A percentile compares a stretch with the other conserved stretches of the same genome.
phyloP scores from a whole-genome alignment of 2,797 vertebrate species.

The Delichon dasypus region DNA sequence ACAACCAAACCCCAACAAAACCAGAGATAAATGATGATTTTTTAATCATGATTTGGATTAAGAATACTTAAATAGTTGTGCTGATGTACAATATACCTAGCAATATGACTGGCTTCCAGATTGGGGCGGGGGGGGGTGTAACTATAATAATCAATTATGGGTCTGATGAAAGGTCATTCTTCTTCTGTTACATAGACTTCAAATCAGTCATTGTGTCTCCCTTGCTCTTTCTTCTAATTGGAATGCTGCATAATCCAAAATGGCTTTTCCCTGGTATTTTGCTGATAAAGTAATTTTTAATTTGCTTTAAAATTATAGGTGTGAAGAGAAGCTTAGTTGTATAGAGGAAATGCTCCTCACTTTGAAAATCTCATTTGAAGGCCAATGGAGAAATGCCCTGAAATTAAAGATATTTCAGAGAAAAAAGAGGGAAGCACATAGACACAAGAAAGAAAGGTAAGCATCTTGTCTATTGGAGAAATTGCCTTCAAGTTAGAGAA shows the following conservation, averaged over 20 bases:
- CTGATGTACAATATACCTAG: not conserved
- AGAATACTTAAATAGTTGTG: not conserved
- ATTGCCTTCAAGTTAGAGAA: constrained; percentile 7
- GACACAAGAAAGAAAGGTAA: not conserved
- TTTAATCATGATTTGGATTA: not conserved
- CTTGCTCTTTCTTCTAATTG: not conserved
- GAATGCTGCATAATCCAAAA: not conserved
- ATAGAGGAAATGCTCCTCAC: not conserved
- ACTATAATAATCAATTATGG: constrained; percentile 21
- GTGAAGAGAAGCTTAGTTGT: not conserved
- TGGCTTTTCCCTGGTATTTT: not conserved
- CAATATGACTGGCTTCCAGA: not conserved
- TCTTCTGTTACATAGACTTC: not conserved
- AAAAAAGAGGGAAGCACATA: not conserved
- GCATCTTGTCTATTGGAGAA: not conserved
- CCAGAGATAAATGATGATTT: not conserved
- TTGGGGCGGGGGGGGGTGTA: not conserved
- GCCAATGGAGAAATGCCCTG: not conserved
- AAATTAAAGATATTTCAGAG: constrained; percentile 11
- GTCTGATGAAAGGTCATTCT: not conserved
- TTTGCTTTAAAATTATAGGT: constrained; percentile 7
- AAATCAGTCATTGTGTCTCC: not conserved
- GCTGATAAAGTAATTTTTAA: not conserved
- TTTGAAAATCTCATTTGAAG: not conserved
- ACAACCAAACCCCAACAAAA: not conserved